A percentile compares a stretch with the other conserved stretches of the same genome.
These are phyloP conservation scores for Mythimna vitellina DNA, from an alignment of 2,888 invertebrate genomes.

Conservation along the genomic window DNA sequence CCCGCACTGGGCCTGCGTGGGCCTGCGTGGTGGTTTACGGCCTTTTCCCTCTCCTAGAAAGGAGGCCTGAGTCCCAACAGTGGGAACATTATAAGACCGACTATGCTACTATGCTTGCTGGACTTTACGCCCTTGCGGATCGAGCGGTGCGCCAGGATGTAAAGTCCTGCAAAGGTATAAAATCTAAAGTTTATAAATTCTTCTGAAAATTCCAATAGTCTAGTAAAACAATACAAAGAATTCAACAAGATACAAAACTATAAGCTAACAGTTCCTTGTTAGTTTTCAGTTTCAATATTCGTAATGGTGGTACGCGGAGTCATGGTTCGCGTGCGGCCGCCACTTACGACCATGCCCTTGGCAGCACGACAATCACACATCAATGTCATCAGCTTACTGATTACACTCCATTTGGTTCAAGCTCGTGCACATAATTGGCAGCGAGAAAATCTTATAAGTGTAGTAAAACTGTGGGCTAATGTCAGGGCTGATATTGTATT, in stretches of 20 bases:
- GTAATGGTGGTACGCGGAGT: slow-evolving; percentile 58
- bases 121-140: too few relatives aligned
- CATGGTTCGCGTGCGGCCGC: slow-evolving; percentile 55
- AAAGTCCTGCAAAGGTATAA: too few relatives aligned
- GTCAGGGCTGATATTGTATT: slow-evolving; percentile 23
- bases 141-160: too few relatives aligned
- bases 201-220: not conserved
- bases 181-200: not conserved
- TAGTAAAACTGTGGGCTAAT: slow-evolving; percentile 32
- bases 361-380: slow-evolving; percentile 43
- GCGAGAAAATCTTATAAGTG: slow-evolving; percentile 16
- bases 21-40: too few relatives aligned
- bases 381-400: slow-evolving; percentile 53
- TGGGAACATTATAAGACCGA: too few relatives aligned
- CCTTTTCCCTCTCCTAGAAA: too few relatives aligned
- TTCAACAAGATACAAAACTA: not conserved
- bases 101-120: too few relatives aligned
- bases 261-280: slow-evolving; percentile 21
- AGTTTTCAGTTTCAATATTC: slow-evolving; percentile 40
- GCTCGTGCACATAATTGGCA: slow-evolving; percentile 54
- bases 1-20: too few relatives aligned
- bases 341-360: slow-evolving; percentile 59
- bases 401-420: slow-evolving; percentile 43
- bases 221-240: not conserved
- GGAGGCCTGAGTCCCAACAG: too few relatives aligned